Evolutionary conservation across 2,888 invertebrate species (phyloP).

Genomic region (Drosophila nigricruria): DNA sequence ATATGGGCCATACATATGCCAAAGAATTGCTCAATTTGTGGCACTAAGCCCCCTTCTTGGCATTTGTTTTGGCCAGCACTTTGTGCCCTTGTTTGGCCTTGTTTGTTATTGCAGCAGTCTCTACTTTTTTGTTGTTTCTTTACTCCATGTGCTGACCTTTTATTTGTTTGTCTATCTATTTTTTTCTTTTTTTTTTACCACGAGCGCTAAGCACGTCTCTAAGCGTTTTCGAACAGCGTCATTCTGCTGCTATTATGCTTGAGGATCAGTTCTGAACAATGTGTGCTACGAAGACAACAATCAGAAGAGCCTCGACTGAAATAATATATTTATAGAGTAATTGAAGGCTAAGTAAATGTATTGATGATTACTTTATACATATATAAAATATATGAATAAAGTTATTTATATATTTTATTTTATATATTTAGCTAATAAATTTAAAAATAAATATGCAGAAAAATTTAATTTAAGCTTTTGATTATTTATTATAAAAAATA

Average conservation of each 20-base stretch:
- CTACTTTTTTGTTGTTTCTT: not conserved
- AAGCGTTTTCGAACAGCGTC: slow-evolving; percentile 18
- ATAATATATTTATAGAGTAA: slow-evolving; percentile 38
- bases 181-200: slow-evolving; percentile 27
- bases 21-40: slow-evolving; percentile 77
- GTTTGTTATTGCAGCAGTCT: slow-evolving; percentile 77
- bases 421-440: no score
- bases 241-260: slow-evolving; percentile 18
- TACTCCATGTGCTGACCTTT: slow-evolving; percentile 38
- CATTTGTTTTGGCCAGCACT: slow-evolving; percentile 31
- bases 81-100: slow-evolving; percentile 45
- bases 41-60: slow-evolving; percentile 64
- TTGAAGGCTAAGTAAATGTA: slow-evolving; percentile 9
- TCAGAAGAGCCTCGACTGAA: slow-evolving; percentile 29
- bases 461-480: no score
- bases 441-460: no score
- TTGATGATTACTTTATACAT: not conserved
- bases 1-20: slow-evolving; percentile 44
- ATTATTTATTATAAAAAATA: no score
- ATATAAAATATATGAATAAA: not conserved
- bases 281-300: slow-evolving; percentile 8
- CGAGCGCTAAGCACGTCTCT: slow-evolving; percentile 18
- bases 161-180: slow-evolving; percentile 26
- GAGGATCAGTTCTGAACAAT: slow-evolving; percentile 14
- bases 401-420: not conserved